A percentile compares a stretch with the other conserved stretches of the same genome.
Conservation (phyloP, 2,888 invertebrate genomes). For the Vandiemenella viatica region DNA sequence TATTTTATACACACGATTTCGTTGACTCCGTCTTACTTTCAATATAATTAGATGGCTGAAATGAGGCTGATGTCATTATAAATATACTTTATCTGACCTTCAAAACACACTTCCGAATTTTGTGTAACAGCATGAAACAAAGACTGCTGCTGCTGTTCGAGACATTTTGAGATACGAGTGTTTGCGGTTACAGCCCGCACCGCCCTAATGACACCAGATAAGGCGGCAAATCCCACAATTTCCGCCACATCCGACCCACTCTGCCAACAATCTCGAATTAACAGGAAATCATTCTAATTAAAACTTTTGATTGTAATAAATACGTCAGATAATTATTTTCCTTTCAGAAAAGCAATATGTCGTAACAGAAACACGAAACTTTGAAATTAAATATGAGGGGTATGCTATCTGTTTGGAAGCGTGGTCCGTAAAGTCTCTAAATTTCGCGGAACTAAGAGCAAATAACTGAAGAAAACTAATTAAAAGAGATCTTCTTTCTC, state of each 20-base stretch:
- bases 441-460: background rate
- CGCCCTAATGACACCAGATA: constrained; percentile 7
- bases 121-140: too few species aligned
- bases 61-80: too few species aligned
- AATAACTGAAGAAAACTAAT: background rate
- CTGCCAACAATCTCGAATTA: constrained; percentile 2
- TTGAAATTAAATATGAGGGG: too few species aligned
- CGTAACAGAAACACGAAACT: background rate
- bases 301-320: constrained; percentile 12
- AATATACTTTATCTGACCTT: too few species aligned
- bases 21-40: too few species aligned
- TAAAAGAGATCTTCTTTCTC: too few species aligned
- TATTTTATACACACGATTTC: too few species aligned
- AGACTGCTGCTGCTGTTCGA: too few species aligned
- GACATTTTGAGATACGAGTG: too few species aligned
- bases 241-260: constrained; percentile 4
- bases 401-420: too few species aligned
- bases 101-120: too few species aligned
- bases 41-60: too few species aligned
- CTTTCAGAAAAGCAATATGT: background rate
- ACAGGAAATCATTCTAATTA: constrained; percentile 12
- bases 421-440: background rate
- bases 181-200: background rate
- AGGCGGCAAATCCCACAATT: constrained; percentile 4
- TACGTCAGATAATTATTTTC: constrained; percentile 5